Evolutionary conservation across 2,113 vertebrate species (phyloP).

Genomic region (Narcine bancroftii): DNA sequence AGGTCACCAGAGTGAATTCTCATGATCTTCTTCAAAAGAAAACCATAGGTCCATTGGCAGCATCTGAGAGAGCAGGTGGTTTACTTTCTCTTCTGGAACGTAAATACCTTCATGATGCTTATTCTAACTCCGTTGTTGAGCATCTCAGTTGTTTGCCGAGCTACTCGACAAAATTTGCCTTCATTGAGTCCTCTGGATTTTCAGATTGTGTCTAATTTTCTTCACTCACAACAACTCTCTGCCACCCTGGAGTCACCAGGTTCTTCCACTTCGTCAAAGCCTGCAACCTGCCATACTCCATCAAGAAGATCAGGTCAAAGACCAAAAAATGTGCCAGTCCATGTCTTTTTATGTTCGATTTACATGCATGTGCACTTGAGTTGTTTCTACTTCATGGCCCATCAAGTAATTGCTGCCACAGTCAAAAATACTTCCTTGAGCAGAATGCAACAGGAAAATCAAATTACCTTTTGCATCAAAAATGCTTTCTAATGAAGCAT

Average conservation of each 20-base stretch:
- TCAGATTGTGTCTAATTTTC: neutral
- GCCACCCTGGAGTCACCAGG: neutral
- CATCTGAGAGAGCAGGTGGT: too few relatives aligned
- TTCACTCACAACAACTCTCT: too few relatives aligned
- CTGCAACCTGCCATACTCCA: too few relatives aligned
- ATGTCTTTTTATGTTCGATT: conserved; percentile 45
- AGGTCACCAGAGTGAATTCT: too few relatives aligned
- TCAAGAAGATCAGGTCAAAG: too few relatives aligned
- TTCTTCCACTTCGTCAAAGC: too few relatives aligned
- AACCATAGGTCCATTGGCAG: too few relatives aligned
- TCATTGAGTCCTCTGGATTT: neutral
- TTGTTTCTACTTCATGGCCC: conserved; percentile 39
- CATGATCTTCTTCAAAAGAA: too few relatives aligned
- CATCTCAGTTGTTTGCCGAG: neutral
- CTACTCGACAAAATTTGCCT: neutral
- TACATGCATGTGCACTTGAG: conserved; percentile 43
- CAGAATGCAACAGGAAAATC: conserved; percentile 44
- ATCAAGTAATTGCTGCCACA: conserved; percentile 39
- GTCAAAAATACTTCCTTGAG: conserved; percentile 44
- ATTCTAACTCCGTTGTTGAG: too few relatives aligned
- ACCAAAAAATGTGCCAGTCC: conserved; percentile 11
- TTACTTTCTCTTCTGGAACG: too few relatives aligned
- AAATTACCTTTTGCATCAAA: conserved; percentile 41
- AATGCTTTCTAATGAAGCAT: conserved; percentile 42
- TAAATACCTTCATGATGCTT: too few relatives aligned